Conservation (phyloP, 2,797 vertebrate genomes). For the Vespertilio murinus region DNA sequence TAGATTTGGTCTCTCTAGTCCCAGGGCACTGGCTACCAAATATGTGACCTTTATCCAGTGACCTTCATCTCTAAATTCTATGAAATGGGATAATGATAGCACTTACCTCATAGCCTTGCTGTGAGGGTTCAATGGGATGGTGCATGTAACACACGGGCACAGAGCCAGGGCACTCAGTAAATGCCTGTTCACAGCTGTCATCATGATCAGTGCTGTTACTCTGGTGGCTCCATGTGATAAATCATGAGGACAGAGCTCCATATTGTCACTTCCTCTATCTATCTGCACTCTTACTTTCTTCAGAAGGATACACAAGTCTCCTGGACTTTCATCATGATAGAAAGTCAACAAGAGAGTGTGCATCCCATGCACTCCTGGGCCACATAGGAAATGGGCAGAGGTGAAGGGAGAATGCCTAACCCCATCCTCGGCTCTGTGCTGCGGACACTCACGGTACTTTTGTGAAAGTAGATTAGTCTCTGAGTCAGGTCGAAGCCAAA, state of each 20-base stretch:
- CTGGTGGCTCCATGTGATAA: background rate
- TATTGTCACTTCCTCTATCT: background rate
- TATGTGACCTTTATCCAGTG: background rate
- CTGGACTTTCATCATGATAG: background rate
- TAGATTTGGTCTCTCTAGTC: background rate
- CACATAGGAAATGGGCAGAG: background rate
- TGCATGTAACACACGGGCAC: background rate
- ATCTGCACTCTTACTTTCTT: background rate
- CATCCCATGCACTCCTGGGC: background rate
- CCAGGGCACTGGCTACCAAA: background rate
- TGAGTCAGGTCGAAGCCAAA: constrained; percentile 40
- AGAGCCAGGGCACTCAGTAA: background rate
- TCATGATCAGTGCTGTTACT: fast-evolving
- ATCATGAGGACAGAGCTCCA: background rate
- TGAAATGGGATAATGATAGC: background rate
- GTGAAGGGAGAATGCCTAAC: background rate
- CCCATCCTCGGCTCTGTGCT: background rate
- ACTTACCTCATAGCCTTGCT: background rate
- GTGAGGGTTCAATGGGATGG: background rate
- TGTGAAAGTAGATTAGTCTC: background rate
- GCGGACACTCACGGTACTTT: background rate
- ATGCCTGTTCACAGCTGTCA: background rate
- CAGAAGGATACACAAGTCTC: background rate
- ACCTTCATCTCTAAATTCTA: background rate
- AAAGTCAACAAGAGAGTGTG: background rate